phyloP scores from a whole-genome alignment of 2,888 invertebrate species.

The Mythimna albipuncta region DNA sequence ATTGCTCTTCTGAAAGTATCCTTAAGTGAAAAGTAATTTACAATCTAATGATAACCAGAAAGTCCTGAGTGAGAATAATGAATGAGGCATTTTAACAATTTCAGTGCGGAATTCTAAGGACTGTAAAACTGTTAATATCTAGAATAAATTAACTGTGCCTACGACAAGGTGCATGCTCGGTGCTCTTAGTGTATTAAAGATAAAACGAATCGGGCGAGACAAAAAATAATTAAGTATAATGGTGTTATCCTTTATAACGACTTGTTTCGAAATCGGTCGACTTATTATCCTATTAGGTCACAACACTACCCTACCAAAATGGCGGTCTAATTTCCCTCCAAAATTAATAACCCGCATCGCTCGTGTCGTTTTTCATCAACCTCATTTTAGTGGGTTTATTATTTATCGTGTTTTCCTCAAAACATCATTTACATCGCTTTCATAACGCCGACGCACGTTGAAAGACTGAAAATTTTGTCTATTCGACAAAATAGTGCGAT shows the following conservation, averaged over 20 bases:
- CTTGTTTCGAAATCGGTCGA: constrained; percentile 57
- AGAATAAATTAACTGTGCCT: constrained; percentile 43
- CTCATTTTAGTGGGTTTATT: constrained; percentile 84
- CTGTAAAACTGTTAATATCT: constrained; percentile 49
- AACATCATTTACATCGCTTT: constrained; percentile 85
- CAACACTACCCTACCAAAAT: constrained; percentile 76
- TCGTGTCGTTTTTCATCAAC: constrained; percentile 84
- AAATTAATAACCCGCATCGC: constrained; percentile 83
- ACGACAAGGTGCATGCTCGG: constrained; percentile 40
- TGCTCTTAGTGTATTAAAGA: constrained; percentile 39
- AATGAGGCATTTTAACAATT: constrained; percentile 38
- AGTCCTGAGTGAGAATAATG: constrained; percentile 5
- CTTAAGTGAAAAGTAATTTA: not conserved
- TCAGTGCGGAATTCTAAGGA: constrained; percentile 23
- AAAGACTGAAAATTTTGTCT: constrained; percentile 89
- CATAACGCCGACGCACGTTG: constrained; percentile 86
- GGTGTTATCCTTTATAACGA: constrained; percentile 31
- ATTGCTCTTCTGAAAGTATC: not conserved
- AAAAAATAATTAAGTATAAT: constrained; percentile 31
- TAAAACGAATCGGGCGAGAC: constrained; percentile 23
- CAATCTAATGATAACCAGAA: constrained; percentile 3
- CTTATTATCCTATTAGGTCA: constrained; percentile 69
- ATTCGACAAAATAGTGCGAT: constrained; percentile 90
- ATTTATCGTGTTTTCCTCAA: constrained; percentile 86
- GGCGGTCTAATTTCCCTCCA: constrained; percentile 82